A percentile compares a stretch with the other conserved stretches of the same genome.
Conservation (phyloP, 30 jellyfish, hydroid and myxozoan genomes). For the Pelagia noctiluca region DNA sequence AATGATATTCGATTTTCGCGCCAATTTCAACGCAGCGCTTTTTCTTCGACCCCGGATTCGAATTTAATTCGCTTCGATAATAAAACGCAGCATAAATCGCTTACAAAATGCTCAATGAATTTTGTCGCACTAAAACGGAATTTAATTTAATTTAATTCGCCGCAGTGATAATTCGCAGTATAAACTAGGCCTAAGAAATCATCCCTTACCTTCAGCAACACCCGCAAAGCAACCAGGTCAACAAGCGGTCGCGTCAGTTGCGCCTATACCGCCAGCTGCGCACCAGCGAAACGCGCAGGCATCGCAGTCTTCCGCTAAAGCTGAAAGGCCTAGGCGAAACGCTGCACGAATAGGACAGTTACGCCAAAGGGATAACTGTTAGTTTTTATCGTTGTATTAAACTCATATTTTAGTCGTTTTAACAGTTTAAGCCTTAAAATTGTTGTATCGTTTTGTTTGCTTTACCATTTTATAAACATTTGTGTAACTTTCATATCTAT, state of each 20-base stretch:
- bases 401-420: not conserved
- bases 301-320: not conserved
- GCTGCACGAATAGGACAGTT: conserved; percentile 49
- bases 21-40: too few relatives aligned
- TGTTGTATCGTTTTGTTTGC: not conserved
- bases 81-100: too few relatives aligned
- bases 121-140: too few relatives aligned
- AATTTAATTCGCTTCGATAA: too few relatives aligned
- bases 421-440: not conserved
- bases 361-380: conserved; percentile 11
- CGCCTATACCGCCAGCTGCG: not conserved
- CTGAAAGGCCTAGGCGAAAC: conserved; percentile 38
- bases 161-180: too few relatives aligned
- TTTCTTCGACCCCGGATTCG: too few relatives aligned
- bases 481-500: not conserved
- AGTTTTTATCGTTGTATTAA: not conserved
- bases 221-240: conserved; percentile 12
- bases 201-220: not conserved
- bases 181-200: too few relatives aligned
- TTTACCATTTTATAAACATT: not conserved
- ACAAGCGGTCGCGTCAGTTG: not conserved
- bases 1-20: too few relatives aligned
- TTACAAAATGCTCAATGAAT: too few relatives aligned
- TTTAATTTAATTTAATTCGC: too few relatives aligned
- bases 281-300: not conserved